Evolutionary conservation across 2,888 invertebrate species (phyloP).

Genomic region (Encarsia formosa): DNA sequence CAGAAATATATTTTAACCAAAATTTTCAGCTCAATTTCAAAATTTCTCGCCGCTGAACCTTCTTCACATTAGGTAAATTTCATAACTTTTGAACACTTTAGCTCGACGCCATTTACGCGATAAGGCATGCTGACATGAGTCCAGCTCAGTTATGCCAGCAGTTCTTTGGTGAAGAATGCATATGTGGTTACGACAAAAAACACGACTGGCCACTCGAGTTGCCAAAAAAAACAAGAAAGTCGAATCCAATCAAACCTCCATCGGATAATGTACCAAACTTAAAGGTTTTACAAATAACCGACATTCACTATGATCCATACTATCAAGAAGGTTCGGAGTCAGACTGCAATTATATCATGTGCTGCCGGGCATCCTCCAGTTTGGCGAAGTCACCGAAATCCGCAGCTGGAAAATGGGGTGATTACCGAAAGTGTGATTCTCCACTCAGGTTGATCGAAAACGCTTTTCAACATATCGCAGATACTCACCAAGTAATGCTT

Average conservation of each 20-base stretch:
- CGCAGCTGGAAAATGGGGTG: conserved; percentile 24
- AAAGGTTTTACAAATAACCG: conserved; percentile 23
- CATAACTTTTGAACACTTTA: too few species aligned
- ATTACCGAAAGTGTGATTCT: conserved; percentile 22
- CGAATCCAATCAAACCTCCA: neutral
- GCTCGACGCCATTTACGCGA: conserved; percentile 14
- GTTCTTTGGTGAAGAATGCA: conserved; percentile 6
- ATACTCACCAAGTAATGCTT: conserved; percentile 14
- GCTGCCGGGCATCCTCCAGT: conserved; percentile 14
- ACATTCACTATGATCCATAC: conserved; percentile 21
- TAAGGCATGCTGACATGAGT: conserved; percentile 10
- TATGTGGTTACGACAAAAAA: conserved; percentile 11
- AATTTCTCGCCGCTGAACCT: too few species aligned
- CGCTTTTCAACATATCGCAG: conserved; percentile 14
- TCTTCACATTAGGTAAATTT: too few species aligned
- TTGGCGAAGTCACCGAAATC: neutral
- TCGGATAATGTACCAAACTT: neutral
- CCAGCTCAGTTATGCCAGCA: conserved; percentile 21
- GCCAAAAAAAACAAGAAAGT: neutral
- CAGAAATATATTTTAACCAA: too few species aligned
- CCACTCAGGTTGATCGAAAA: conserved; percentile 12
- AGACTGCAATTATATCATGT: conserved; percentile 15
- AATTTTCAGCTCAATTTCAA: too few species aligned
- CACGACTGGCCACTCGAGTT: conserved; percentile 18
- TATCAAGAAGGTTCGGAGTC: conserved; percentile 15